phyloP scores from a whole-genome alignment of 2,797 vertebrate species.

The Crenuchus spilurus region DNA sequence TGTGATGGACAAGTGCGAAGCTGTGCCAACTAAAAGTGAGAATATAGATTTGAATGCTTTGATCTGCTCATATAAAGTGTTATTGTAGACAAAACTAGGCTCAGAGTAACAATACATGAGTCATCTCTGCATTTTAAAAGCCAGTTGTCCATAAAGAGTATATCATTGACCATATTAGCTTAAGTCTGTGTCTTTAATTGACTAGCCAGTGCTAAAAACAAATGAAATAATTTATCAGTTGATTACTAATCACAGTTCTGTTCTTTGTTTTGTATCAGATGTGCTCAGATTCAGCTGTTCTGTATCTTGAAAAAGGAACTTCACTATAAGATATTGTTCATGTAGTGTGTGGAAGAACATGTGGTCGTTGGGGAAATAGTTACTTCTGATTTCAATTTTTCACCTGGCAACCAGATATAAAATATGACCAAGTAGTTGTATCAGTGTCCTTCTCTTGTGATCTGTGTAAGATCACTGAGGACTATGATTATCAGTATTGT shows the following conservation, averaged over 20 bases:
- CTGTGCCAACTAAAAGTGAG: no score
- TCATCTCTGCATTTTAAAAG: no score
- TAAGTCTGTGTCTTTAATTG: no score
- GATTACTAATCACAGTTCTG: not conserved
- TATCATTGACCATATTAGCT: no score
- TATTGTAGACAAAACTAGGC: no score
- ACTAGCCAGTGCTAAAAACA: not conserved
- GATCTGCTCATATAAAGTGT: no score
- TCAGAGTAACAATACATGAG: no score
- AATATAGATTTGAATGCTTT: no score
- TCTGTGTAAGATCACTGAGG: not conserved
- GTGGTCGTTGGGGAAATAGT: not conserved
- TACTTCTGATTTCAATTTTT: not conserved
- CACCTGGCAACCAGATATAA: not conserved
- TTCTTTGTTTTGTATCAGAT: no score
- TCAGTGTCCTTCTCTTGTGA: not conserved
- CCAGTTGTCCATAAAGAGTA: no score
- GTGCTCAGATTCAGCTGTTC: not conserved
- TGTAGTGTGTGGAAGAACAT: not conserved
- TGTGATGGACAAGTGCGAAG: no score
- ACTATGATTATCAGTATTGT: not conserved
- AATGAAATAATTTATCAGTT: not conserved
- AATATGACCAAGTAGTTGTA: not conserved
- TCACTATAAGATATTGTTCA: not conserved
- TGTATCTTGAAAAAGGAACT: not conserved